These are phyloP conservation scores for Drosophila buzzatii DNA, from an alignment of 2,888 invertebrate species.

Conservation along the genomic window DNA sequence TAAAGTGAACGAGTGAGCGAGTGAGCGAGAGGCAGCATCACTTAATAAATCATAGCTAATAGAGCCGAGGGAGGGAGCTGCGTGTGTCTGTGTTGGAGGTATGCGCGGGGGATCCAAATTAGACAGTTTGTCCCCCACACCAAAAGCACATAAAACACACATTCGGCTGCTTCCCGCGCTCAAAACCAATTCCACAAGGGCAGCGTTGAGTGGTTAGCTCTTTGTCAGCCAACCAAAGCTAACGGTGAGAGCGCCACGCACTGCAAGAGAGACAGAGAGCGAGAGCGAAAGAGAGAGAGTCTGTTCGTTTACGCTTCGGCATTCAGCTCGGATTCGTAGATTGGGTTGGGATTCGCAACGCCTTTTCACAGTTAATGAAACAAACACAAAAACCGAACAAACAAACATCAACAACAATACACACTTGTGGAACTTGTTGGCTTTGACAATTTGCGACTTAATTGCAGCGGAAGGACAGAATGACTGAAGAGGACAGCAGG, in stretches of 20 bases:
- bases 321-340: constrained; percentile 26
- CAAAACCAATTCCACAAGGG: constrained; percentile 34
- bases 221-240: constrained; percentile 68
- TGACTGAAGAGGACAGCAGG: not conserved
- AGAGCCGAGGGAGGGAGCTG: constrained; percentile 3
- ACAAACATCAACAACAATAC: constrained; percentile 25
- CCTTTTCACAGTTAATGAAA: constrained; percentile 58
- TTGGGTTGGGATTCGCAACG: constrained; percentile 34
- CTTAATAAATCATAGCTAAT: constrained; percentile 78
- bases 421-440: constrained; percentile 77
- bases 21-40: constrained; percentile 52
- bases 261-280: not conserved
- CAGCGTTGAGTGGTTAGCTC: constrained; percentile 69
- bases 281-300: constrained; percentile 1
- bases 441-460: constrained; percentile 75
- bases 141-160: constrained; percentile 10
- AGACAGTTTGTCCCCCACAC: constrained; percentile 46
- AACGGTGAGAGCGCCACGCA: constrained; percentile 21
- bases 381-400: constrained; percentile 51
- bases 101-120: constrained; percentile 44
- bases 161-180: not conserved
- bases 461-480: constrained; percentile 61
- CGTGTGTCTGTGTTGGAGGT: not conserved
- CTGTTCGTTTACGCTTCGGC: constrained; percentile 31
- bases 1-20: constrained; percentile 26